Conservation (phyloP, 2,888 invertebrate species). For the Temnothorax ravouxi region DNA sequence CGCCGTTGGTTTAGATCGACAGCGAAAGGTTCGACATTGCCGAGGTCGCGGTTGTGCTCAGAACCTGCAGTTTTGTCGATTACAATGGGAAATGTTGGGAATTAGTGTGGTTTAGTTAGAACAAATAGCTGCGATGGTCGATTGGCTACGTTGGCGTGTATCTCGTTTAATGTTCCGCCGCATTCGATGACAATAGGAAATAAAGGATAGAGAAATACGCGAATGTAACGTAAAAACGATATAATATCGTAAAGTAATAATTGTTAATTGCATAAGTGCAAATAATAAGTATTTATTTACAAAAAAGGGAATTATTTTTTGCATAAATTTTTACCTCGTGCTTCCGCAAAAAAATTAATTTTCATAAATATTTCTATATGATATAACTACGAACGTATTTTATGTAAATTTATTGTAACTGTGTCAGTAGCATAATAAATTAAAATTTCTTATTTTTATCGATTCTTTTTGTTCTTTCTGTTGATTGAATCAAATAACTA, state of each 20-base stretch:
- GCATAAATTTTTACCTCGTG: neutral
- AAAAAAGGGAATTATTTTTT: neutral
- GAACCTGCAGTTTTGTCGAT: slow-evolving; percentile 74
- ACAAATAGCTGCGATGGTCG: slow-evolving; percentile 69
- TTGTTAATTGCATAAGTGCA: neutral
- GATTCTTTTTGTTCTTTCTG: neutral
- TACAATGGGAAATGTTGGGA: slow-evolving; percentile 74
- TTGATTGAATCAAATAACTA: neutral
- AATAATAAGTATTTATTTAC: neutral
- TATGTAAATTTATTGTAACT: neutral
- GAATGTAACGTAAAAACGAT: neutral
- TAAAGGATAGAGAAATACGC: neutral
- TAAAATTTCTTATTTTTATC: neutral
- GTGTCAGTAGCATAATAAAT: neutral
- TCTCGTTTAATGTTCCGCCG: slow-evolving; percentile 23
- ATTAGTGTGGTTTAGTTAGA: slow-evolving; percentile 73
- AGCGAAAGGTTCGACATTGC: slow-evolving; percentile 77
- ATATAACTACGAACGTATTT: neutral
- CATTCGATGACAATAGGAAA: neutral
- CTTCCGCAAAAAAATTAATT: neutral
- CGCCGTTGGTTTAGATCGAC: slow-evolving; percentile 68
- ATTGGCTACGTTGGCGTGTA: slow-evolving; percentile 44
- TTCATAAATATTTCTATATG: neutral
- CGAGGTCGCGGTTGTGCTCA: slow-evolving; percentile 78
- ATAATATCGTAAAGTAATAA: neutral